A percentile compares a stretch with the other conserved stretches of the same genome.
phyloP scores from a whole-genome alignment of 2,113 vertebrate species.

The Mesoclemmys tuberculata region DNA sequence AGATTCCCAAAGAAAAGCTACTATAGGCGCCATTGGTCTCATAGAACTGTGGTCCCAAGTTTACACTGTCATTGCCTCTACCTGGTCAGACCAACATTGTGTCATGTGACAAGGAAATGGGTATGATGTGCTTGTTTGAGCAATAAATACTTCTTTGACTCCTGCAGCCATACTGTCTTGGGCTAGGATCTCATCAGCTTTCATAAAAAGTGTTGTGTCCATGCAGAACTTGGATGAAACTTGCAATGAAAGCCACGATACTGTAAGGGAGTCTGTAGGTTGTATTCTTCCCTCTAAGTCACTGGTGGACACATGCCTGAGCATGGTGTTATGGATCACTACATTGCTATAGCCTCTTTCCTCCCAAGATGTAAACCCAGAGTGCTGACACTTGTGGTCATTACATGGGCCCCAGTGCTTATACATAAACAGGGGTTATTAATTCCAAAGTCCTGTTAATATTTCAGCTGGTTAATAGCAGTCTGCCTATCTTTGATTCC shows the following conservation, averaged over 20 bases:
- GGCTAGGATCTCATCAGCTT: neutral
- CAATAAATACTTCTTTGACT: neutral
- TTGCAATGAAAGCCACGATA: neutral
- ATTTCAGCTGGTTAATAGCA: neutral
- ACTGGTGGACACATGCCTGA: rapidly evolving
- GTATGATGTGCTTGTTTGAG: neutral
- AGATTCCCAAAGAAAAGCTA: neutral
- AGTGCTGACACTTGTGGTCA: neutral
- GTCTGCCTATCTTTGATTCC: neutral
- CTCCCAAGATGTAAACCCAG: neutral
- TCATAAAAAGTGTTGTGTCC: neutral
- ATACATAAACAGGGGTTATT: neutral
- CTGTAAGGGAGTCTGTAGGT: neutral
- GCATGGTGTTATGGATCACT: neutral
- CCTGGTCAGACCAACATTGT: constrained; percentile 14
- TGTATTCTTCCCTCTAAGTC: neutral
- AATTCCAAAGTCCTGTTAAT: neutral
- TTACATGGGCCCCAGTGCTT: neutral
- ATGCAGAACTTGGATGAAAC: neutral
- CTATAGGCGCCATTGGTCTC: neutral
- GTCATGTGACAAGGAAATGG: neutral
- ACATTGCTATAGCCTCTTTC: no score
- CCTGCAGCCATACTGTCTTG: neutral
- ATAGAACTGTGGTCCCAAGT: neutral
- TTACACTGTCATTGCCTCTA: neutral